A percentile compares a stretch with the other conserved stretches of the same genome.
These are phyloP conservation scores for Tupiocoris notatus DNA, from an alignment of 2,888 invertebrate genomes.

Conservation along the genomic window DNA sequence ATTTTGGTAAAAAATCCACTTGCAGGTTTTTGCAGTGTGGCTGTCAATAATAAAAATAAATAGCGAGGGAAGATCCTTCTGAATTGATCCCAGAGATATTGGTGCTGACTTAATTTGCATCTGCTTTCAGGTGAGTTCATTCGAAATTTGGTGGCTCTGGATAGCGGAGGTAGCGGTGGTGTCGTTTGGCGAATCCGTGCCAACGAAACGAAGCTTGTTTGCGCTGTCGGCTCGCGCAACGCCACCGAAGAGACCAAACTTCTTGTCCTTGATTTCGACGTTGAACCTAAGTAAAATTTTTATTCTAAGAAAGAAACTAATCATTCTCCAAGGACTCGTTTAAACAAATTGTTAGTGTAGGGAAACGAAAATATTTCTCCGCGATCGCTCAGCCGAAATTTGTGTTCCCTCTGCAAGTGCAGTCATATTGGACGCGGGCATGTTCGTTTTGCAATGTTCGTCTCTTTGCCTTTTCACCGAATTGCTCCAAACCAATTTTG, in stretches of 20 bases:
- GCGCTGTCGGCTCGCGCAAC: slow-evolving; percentile 97
- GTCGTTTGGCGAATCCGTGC: slow-evolving; percentile 98
- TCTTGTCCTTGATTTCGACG: slow-evolving; percentile 94
- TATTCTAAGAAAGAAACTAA: too few species aligned
- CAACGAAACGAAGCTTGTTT: slow-evolving; percentile 93
- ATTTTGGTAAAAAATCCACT: too few species aligned
- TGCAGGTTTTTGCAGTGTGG: too few species aligned
- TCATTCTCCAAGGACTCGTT: background rate
- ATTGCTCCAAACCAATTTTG: too few species aligned
- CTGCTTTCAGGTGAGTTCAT: slow-evolving; percentile 73
- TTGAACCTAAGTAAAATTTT: slow-evolving; percentile 59
- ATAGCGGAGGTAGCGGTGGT: slow-evolving; percentile 94
- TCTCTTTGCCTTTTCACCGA: background rate
- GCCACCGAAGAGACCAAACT: slow-evolving; percentile 99
- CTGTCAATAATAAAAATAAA: too few species aligned
- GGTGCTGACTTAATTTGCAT: background rate
- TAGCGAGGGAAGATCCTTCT: too few species aligned
- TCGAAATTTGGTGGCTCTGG: slow-evolving; percentile 88
- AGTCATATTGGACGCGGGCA: background rate
- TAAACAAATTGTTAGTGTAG: background rate
- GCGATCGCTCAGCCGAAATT: too few species aligned
- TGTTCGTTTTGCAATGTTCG: background rate
- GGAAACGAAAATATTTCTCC: too few species aligned
- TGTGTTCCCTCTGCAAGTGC: background rate
- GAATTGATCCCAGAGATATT: too few species aligned